Conservation (phyloP, 2,888 invertebrate genomes). For the Synanthedon tipuliformis region DNA sequence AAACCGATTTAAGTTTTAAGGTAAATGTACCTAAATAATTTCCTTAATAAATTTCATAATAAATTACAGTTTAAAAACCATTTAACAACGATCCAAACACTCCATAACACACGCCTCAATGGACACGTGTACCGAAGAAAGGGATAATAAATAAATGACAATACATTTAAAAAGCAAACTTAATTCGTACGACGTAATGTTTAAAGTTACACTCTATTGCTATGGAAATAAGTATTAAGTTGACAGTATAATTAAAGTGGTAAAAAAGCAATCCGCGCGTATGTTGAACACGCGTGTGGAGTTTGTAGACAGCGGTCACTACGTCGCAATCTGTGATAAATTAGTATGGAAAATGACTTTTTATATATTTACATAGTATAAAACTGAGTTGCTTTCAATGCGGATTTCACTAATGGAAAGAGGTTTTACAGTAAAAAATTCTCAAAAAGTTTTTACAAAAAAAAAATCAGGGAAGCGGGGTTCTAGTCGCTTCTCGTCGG, state of each 20-base stretch:
- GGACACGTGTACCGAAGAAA: conserved; percentile 12
- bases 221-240: background rate
- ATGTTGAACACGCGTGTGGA: conserved; percentile 21
- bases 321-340: conserved; percentile 12
- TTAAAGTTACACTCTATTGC: background rate
- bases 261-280: conserved; percentile 6
- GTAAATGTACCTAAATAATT: too few species aligned
- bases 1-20: too few species aligned
- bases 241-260: background rate
- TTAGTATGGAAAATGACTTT: conserved; percentile 17
- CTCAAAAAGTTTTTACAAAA: too few species aligned
- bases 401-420: too few species aligned
- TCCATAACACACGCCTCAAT: conserved; percentile 15
- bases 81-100: conserved; percentile 16
- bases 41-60: conserved; percentile 3
- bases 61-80: conserved; percentile 17
- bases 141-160: conserved; percentile 1
- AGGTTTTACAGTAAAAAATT: too few species aligned
- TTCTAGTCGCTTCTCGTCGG: too few species aligned
- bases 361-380: background rate
- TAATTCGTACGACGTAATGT: background rate
- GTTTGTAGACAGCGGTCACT: conserved; percentile 19
- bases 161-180: background rate
- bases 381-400: too few species aligned
- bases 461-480: too few species aligned